Percentiles rank a stretch among this genome's conserved stretches.
Evolutionary conservation across 2,888 invertebrate genomes (phyloP).

Genomic region (Drosophila pegasa): DNA sequence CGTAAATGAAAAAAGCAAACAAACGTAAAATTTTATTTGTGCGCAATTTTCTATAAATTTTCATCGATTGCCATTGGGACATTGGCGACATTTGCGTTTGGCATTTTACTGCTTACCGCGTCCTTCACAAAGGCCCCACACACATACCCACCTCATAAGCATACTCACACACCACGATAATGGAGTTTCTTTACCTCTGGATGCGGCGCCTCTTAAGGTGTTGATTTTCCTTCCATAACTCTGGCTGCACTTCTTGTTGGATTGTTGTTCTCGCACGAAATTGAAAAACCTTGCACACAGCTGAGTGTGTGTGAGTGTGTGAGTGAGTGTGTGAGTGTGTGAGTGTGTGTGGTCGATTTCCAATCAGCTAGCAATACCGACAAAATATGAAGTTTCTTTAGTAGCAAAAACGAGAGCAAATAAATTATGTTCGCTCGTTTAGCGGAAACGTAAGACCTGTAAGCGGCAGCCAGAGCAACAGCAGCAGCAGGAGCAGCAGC

Average conservation of each 20-base stretch:
- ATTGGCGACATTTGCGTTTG: constrained; percentile 81
- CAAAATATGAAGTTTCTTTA: constrained; percentile 69
- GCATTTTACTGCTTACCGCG: constrained; percentile 72
- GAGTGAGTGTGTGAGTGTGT: constrained; percentile 6
- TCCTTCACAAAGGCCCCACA: constrained; percentile 55
- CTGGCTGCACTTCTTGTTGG: constrained; percentile 66
- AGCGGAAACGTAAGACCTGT: constrained; percentile 50
- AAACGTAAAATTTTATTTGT: constrained; percentile 81
- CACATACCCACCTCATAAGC: constrained; percentile 2
- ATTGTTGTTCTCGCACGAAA: constrained; percentile 49
- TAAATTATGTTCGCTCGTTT: constrained; percentile 65
- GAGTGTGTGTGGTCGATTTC: constrained; percentile 49
- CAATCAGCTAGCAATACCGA: constrained; percentile 61
- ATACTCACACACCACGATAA: constrained; percentile 12
- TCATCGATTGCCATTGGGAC: constrained; percentile 80
- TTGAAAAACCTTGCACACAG: constrained; percentile 61
- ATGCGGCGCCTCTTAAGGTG: constrained; percentile 52
- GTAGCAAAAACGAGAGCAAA: constrained; percentile 59
- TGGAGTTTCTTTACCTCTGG: constrained; percentile 43
- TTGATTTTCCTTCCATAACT: constrained; percentile 59
- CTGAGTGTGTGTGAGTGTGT: constrained; percentile 3
- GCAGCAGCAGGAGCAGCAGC: constrained; percentile 10
- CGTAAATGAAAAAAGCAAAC: constrained; percentile 79
- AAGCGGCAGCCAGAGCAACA: constrained; percentile 18
- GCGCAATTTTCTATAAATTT: constrained; percentile 81